phyloP scores from a whole-genome alignment of 1,140 invertebrate genomes.

The Coelopa frigida region DNA sequence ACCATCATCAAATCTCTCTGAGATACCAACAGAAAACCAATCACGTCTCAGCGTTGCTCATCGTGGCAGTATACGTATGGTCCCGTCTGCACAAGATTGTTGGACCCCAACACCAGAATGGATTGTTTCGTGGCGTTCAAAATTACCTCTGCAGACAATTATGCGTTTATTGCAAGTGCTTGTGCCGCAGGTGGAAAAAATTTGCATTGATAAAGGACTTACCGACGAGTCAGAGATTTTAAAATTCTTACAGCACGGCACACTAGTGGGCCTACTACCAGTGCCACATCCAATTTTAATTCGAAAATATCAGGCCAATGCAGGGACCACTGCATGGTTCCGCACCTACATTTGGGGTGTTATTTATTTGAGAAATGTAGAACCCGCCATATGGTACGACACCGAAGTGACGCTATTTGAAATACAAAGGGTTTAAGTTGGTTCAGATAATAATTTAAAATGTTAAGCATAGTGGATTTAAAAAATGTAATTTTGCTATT shows the following conservation, averaged over 20 bases:
- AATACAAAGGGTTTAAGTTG: slow-evolving; percentile 74
- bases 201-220: slow-evolving; percentile 98
- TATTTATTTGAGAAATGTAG: slow-evolving; percentile 96
- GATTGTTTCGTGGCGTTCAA: slow-evolving; percentile 95
- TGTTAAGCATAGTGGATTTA: too few species aligned
- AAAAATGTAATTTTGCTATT: too few species aligned
- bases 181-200: slow-evolving; percentile 99
- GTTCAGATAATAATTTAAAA: background rate
- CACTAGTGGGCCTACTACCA: slow-evolving; percentile 92
- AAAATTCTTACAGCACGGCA: slow-evolving; percentile 98
- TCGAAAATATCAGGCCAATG: slow-evolving; percentile 97
- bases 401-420: slow-evolving; percentile 99
- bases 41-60: slow-evolving; percentile 39
- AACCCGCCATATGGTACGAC: slow-evolving; percentile 99
- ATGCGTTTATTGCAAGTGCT: slow-evolving; percentile 97
- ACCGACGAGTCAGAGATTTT: slow-evolving; percentile 99
- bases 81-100: slow-evolving; percentile 26
- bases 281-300: slow-evolving; percentile 99
- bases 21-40: slow-evolving; percentile 19
- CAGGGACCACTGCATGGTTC: slow-evolving; percentile 98
- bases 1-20: slow-evolving; percentile 11
- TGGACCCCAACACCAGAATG: slow-evolving; percentile 89
- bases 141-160: slow-evolving; percentile 96
- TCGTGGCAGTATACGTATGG: slow-evolving; percentile 39
- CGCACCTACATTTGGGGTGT: slow-evolving; percentile 99